A percentile compares a stretch with the other conserved stretches of the same genome.
Conservation (phyloP, 2,888 invertebrate genomes). For the Athalia rosae region DNA sequence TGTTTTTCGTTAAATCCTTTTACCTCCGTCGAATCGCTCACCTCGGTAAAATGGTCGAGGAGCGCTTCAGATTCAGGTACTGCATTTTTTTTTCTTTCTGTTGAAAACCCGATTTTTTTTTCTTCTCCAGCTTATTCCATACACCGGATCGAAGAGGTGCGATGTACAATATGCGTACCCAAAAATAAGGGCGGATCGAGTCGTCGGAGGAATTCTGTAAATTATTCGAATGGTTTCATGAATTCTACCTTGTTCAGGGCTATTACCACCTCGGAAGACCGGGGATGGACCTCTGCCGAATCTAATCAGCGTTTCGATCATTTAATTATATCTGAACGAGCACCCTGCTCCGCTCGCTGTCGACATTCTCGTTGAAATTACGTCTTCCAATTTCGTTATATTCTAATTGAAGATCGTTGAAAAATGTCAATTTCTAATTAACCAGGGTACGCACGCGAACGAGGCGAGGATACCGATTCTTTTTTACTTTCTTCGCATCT, state of each 20-base stretch:
- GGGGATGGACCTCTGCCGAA: conserved; percentile 30
- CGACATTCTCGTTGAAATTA: conserved; percentile 36
- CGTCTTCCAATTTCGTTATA: conserved; percentile 7
- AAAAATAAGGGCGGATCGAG: neutral
- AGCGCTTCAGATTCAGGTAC: neutral
- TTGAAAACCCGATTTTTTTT: too few species aligned
- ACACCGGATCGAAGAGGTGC: neutral
- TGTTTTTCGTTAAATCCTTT: conserved; percentile 52
- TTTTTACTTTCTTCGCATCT: neutral
- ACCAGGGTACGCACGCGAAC: neutral
- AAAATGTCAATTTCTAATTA: conserved; percentile 27
- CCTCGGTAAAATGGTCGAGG: neutral
- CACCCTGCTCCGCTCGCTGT: conserved; percentile 32
- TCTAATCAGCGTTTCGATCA: conserved; percentile 38
- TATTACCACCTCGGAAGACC: conserved; percentile 2
- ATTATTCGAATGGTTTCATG: neutral
- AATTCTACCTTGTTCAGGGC: neutral
- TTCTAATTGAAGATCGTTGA: conserved; percentile 26
- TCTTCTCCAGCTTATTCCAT: neutral
- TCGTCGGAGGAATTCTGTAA: neutral
- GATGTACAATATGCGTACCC: neutral
- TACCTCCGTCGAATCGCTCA: conserved; percentile 9
- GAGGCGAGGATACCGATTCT: neutral
- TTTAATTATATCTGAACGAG: conserved; percentile 39
- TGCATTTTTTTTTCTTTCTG: too few species aligned